Base-by-base conservation (phyloP, 2,888 invertebrate genomes). In the Tipula helvola region DNA sequence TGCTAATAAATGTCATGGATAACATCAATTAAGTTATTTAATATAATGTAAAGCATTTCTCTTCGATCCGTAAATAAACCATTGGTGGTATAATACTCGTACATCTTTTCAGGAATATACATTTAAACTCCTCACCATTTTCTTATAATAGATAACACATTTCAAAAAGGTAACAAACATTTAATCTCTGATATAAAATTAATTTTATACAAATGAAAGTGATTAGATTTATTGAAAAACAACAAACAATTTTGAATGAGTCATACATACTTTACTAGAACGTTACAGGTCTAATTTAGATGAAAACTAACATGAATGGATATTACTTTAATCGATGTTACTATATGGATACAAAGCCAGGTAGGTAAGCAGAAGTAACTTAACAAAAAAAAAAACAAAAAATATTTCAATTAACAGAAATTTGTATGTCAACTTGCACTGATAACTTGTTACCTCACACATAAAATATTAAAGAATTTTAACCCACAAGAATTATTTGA, bases 361-460 rank as follows among this genome's bases (percentile, higher is more conserved):
- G 71, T 71, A 71, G 28, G 28, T 71, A 71, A 10, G 71, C 28
- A 18, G 71, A 71, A 28, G 71, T 28, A 71, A 71, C 71, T 28
- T 71, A 71, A 71, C 8, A 18, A 10, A 52, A 71, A 28, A 18
- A 71, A 0, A 18, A 10, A 52, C 28, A 28, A 18, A 71, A 71
- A 28, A 71, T 71, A 18, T 71, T 71, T 71, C 71, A 71, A 71
- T 71, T 71, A 71, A 71, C 71, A 71, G 28, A 71, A 18, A 18
- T 71, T 71, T 71, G 7, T 71, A 71, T 71, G 71, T 71, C 71
- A 71, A 71, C 71, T 71, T 71, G 71, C 71, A 71, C 71, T 71
- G 71, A 71, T 71, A 71, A 71, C 71, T 71, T 71, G 71, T 71
- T 71, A 71, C 71, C 71, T 71, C 71, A 71, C 71, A 71, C 71